These are phyloP conservation scores for Perizoma affinitatum DNA, from an alignment of 2,888 invertebrate genomes.

Conservation along the genomic window DNA sequence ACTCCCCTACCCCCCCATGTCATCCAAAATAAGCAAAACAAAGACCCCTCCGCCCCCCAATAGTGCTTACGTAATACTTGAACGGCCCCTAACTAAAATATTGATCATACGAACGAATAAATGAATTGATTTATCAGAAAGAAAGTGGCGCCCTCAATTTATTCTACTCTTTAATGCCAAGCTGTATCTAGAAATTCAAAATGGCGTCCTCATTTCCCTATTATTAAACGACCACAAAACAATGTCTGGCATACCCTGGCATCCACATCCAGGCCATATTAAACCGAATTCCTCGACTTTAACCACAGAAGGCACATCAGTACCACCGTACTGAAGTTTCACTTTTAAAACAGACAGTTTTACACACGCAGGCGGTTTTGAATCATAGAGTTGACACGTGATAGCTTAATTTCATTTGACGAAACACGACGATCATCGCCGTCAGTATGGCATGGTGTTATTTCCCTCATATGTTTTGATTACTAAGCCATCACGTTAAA, in stretches of 20 bases:
- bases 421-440: too few relatives aligned
- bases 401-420: background rate
- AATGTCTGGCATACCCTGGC: conserved; percentile 38
- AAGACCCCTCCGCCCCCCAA: too few relatives aligned
- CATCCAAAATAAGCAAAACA: too few relatives aligned
- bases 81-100: too few relatives aligned
- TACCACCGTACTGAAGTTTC: conserved; percentile 2
- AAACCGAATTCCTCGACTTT: conserved; percentile 38
- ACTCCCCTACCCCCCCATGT: too few relatives aligned
- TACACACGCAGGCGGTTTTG: background rate
- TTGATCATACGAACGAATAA: too few relatives aligned
- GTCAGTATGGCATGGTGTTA: too few relatives aligned
- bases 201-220: conserved; percentile 37
- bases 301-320: conserved; percentile 12
- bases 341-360: background rate
- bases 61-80: too few relatives aligned
- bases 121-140: too few relatives aligned
- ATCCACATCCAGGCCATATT: conserved; percentile 36
- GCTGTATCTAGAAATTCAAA: conserved; percentile 24
- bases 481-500: background rate
- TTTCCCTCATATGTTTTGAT: background rate
- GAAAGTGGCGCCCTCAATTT: too few relatives aligned
- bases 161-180: background rate
- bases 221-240: conserved; percentile 34
- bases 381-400: background rate